phyloP scores from a whole-genome alignment of 2,797 vertebrate genomes.

The Rhynchonycteris naso region DNA sequence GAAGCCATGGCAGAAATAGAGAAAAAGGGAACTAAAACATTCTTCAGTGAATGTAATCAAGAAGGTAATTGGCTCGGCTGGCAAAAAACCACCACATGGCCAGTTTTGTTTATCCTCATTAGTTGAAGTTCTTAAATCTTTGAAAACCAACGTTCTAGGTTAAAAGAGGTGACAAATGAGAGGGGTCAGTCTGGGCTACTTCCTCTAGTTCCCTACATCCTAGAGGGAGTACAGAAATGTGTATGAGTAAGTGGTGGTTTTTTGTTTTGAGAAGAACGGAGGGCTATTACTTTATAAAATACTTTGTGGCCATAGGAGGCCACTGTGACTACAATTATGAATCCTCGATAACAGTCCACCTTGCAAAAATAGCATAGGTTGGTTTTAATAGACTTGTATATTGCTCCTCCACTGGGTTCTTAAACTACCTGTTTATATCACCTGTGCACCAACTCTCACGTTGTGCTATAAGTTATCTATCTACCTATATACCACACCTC shows the following conservation, averaged over 20 bases:
- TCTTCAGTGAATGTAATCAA: too few relatives aligned
- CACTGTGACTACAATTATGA: constrained; percentile 60
- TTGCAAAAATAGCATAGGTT: neutral
- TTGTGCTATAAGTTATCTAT: neutral
- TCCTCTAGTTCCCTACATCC: neutral
- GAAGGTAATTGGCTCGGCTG: neutral
- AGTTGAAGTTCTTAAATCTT: neutral
- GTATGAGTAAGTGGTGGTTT: too few relatives aligned
- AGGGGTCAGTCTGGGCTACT: rapidly evolving
- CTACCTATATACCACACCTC: rapidly evolving
- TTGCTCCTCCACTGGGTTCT: neutral
- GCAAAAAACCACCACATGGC: rapidly evolving
- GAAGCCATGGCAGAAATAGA: neutral
- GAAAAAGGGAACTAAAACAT: too few relatives aligned
- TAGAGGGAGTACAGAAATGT: neutral
- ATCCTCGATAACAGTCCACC: neutral
- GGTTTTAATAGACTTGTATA: neutral
- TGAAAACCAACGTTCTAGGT: neutral
- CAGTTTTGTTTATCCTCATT: neutral
- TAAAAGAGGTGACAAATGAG: neutral
- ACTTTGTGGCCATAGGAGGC: constrained; percentile 61
- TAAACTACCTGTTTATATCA: neutral
- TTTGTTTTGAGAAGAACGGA: neutral
- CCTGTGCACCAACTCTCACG: rapidly evolving
- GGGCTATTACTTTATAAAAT: neutral